Evolutionary conservation across 2,113 vertebrate species (phyloP), one percentile per base, ranked within the genome.

Genomic region (Phyllopteryx taeniolatus): DNA sequence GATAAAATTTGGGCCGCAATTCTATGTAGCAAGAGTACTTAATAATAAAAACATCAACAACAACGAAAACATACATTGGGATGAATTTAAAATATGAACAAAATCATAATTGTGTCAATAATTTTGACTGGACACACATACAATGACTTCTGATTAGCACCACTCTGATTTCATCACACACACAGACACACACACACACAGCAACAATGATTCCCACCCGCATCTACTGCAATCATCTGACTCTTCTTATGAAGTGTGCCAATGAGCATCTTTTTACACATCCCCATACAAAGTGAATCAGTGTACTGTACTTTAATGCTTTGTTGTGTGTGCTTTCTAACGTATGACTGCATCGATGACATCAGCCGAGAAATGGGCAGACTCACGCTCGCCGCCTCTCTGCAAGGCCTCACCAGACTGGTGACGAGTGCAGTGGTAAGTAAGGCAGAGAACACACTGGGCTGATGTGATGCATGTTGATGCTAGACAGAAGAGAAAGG

Each of bases 391-490:
- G 3, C 60, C 17, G 59, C 19, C 64, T 46, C 67, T 27, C 65
- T 12, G 27, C 44, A 6, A 35, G 0, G 53, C 60, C 49, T 57
- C 33, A 59, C 19, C 46, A 46, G 60, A 73, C 46, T 5, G 49
- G 61, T 72, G 73, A 72, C 63, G 63, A 44, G 42, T 64, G 67
- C 67, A 57, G 71, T 42, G 80, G 67, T 70, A 72, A 72, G 71
- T 43, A 63, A 62, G 78, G 78, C 82, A 64, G 57, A 60, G 73
- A 76, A 74, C 70, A 67, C 71, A 65, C 79, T 77, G 79, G 72
- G 70, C 74, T 86, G 85, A 90, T 82, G 88, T 85, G 83, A 89
- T 87, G 86, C 85, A 86, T 91, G 79, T 73, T 88, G 89, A 92
- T 86, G 88, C 72, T 56, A 71, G 75, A 79, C 67, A 4, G 44